Percentiles rank a stretch among this genome's conserved stretches.
Evolutionary conservation across 2,888 invertebrate genomes (phyloP).

Genomic region (Tupiocoris notatus): DNA sequence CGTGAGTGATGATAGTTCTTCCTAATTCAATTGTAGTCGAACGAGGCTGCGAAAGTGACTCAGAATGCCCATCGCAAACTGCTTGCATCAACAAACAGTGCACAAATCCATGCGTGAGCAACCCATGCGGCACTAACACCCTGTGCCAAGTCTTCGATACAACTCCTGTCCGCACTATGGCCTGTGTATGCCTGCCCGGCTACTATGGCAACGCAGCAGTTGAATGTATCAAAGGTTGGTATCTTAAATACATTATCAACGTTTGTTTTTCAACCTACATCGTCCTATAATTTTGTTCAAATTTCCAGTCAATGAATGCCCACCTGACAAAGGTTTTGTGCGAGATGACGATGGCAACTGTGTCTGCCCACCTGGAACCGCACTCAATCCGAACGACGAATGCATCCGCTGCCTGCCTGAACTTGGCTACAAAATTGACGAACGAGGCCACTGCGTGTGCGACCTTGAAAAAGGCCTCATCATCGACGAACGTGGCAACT

Average conservation of each 20-base stretch:
- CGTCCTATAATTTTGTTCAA: slow-evolving; percentile 5
- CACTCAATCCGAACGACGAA: slow-evolving; percentile 69
- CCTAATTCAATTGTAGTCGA: slow-evolving; percentile 53
- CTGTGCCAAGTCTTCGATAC: slow-evolving; percentile 78
- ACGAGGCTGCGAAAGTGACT: slow-evolving; percentile 70
- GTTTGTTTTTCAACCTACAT: background rate
- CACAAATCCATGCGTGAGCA: slow-evolving; percentile 77
- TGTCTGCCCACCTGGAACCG: slow-evolving; percentile 74
- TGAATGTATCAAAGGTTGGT: slow-evolving; percentile 78
- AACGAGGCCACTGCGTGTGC: slow-evolving; percentile 78
- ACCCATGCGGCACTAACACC: slow-evolving; percentile 79
- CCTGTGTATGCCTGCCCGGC: slow-evolving; percentile 82
- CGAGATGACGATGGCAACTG: slow-evolving; percentile 66
- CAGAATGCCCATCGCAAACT: slow-evolving; percentile 77
- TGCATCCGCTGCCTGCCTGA: slow-evolving; percentile 71
- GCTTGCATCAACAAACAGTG: slow-evolving; percentile 81
- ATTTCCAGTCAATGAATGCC: slow-evolving; percentile 62
- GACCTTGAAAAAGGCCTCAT: slow-evolving; percentile 75
- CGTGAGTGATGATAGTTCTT: background rate
- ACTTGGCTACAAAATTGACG: slow-evolving; percentile 72
- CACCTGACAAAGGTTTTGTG: slow-evolving; percentile 67
- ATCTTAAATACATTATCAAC: no score
- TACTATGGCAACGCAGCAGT: slow-evolving; percentile 84
- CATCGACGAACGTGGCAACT: slow-evolving; percentile 72
- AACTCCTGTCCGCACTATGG: slow-evolving; percentile 80